These are phyloP conservation scores for Gymnodraco acuticeps DNA, from an alignment of 2,797 vertebrate species.

Conservation along the genomic window DNA sequence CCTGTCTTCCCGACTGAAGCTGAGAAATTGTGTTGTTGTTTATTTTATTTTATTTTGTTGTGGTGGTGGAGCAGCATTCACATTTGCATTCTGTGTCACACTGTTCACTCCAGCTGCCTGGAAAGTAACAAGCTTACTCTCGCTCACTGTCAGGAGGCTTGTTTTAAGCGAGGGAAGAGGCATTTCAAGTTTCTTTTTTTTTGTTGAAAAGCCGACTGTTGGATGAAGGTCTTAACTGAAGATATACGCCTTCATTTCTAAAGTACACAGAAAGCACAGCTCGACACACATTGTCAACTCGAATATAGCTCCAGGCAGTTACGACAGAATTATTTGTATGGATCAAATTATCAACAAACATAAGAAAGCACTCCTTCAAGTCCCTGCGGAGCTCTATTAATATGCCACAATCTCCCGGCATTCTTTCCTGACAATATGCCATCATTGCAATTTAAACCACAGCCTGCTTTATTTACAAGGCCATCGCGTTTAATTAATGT, in stretches of 20 bases:
- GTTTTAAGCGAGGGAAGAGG: constrained; percentile 42
- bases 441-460: constrained; percentile 70
- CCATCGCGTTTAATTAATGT: constrained; percentile 80
- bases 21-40: constrained; percentile 78
- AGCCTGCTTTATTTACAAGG: constrained; percentile 79
- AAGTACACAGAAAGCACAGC: constrained; percentile 22
- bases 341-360: constrained; percentile 68
- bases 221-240: constrained; percentile 39
- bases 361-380: constrained; percentile 51
- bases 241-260: constrained; percentile 26
- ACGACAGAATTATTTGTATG: constrained; percentile 41
- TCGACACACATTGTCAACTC: constrained; percentile 25
- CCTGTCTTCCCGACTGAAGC: constrained; percentile 82
- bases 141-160: constrained; percentile 47
- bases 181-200: constrained; percentile 28
- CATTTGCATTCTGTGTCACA: constrained; percentile 64
- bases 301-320: constrained; percentile 30
- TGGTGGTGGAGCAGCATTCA: constrained; percentile 6
- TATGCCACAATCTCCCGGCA: constrained; percentile 56
- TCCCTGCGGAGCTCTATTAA: constrained; percentile 53
- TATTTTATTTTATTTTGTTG: constrained; percentile 13
- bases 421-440: constrained; percentile 69
- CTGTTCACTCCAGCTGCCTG: constrained; percentile 66
- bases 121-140: constrained; percentile 60
- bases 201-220: constrained; percentile 18